Conservation (phyloP, 1,140 invertebrate species). For the Luehdorfia chinensis region DNA sequence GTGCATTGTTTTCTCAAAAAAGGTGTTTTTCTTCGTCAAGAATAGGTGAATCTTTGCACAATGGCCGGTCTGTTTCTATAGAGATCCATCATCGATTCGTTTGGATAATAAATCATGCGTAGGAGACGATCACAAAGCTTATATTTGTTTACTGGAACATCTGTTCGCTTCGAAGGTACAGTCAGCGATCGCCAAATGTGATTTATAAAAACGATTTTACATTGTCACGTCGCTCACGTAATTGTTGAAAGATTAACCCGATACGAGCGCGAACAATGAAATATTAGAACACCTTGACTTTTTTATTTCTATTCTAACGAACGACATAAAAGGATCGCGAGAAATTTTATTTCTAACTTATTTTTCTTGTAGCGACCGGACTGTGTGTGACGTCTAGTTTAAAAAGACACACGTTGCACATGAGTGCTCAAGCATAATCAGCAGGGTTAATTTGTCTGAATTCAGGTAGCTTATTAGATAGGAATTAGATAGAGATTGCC, state of each 20-base stretch:
- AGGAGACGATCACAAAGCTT: conserved; percentile 52
- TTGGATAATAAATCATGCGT: conserved; percentile 63
- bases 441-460: too few relatives aligned
- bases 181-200: conserved; percentile 35
- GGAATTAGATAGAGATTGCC: too few relatives aligned
- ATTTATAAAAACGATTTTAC: conserved; percentile 36
- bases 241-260: conserved; percentile 72
- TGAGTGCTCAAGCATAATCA: too few relatives aligned
- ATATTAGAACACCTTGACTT: conserved; percentile 60
- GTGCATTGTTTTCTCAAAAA: conserved; percentile 55
- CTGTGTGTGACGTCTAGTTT: too few relatives aligned
- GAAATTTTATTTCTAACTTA: neutral
- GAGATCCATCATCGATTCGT: conserved; percentile 55
- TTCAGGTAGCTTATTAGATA: too few relatives aligned
- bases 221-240: conserved; percentile 51
- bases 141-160: conserved; percentile 66
- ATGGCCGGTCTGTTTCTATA: conserved; percentile 46
- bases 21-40: conserved; percentile 56
- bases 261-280: conserved; percentile 52
- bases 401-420: too few relatives aligned
- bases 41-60: conserved; percentile 64
- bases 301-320: conserved; percentile 38
- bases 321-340: conserved; percentile 19
- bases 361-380: too few relatives aligned
- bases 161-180: conserved; percentile 43